Percentiles rank a stretch among this genome's conserved stretches.
Evolutionary conservation across 2,797 vertebrate genomes (phyloP).

Genomic region (Phrynocephalus vlangalii): DNA sequence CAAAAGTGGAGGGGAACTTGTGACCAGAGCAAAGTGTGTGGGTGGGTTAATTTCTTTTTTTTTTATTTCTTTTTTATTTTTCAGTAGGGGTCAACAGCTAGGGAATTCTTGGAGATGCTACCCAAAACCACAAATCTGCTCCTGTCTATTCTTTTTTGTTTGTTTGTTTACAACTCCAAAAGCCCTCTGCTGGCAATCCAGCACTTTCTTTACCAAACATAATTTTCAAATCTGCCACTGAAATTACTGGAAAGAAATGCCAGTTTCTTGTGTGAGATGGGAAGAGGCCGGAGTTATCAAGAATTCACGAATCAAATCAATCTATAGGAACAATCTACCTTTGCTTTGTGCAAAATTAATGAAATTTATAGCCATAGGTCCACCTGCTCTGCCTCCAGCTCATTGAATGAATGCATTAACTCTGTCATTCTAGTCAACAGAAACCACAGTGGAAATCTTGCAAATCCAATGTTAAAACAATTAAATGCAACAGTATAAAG

Average conservation of each 20-base stretch:
- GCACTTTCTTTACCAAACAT: neutral
- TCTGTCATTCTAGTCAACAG: no score
- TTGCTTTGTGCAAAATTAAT: neutral
- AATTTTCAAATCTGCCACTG: neutral
- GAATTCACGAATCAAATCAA: neutral
- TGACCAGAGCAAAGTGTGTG: neutral
- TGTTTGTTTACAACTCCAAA: no score
- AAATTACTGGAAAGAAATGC: neutral
- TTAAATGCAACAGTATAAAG: no score
- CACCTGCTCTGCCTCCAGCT: neutral
- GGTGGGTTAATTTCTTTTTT: no score
- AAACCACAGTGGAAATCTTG: no score
- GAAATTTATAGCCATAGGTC: neutral
- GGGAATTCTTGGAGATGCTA: no score
- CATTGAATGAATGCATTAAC: neutral
- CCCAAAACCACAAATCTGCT: no score
- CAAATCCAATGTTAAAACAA: no score
- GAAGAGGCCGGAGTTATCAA: neutral
- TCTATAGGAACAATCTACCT: neutral
- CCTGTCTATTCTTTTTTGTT: no score
- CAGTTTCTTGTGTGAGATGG: neutral
- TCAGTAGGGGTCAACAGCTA: no score
- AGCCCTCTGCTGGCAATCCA: neutral
- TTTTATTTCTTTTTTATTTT: no score
- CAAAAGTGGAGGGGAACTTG: neutral